Evolutionary conservation across 2,113 vertebrate species (phyloP).

Genomic region (Pachyramphus minor): DNA sequence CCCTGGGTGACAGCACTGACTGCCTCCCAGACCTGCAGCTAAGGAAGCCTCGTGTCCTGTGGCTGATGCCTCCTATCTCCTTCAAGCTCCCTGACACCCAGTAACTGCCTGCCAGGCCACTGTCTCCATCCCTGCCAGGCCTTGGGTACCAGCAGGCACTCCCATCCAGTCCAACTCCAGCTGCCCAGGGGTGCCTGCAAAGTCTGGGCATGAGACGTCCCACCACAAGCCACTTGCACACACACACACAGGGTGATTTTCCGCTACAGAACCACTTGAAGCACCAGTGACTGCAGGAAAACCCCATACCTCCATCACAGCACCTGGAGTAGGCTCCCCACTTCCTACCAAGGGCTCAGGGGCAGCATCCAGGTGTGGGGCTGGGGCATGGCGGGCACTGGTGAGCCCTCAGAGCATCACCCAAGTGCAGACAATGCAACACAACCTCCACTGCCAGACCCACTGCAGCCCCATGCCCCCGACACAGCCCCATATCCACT

Average conservation of each 20-base stretch:
- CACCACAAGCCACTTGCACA: accelerated
- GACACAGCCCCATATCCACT: neutral
- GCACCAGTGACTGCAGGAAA: neutral
- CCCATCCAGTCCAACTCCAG: neutral
- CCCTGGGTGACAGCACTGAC: accelerated
- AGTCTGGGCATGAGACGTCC: neutral
- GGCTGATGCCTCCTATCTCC: neutral
- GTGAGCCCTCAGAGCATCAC: accelerated
- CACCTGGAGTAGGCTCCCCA: accelerated
- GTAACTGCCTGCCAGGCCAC: neutral
- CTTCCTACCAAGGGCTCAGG: neutral
- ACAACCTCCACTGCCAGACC: neutral
- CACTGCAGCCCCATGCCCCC: neutral
- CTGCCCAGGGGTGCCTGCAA: accelerated
- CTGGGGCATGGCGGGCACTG: neutral
- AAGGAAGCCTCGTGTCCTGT: neutral
- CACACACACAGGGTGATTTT: accelerated
- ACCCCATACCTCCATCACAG: neutral
- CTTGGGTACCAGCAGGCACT: neutral
- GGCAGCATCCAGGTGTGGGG: neutral
- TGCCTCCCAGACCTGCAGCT: neutral
- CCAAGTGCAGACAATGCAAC: accelerated
- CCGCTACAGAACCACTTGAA: neutral
- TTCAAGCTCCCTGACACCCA: neutral
- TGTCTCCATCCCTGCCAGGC: neutral